Conservation (phyloP, 2,113 vertebrate genomes). For the Egretta garzetta region DNA sequence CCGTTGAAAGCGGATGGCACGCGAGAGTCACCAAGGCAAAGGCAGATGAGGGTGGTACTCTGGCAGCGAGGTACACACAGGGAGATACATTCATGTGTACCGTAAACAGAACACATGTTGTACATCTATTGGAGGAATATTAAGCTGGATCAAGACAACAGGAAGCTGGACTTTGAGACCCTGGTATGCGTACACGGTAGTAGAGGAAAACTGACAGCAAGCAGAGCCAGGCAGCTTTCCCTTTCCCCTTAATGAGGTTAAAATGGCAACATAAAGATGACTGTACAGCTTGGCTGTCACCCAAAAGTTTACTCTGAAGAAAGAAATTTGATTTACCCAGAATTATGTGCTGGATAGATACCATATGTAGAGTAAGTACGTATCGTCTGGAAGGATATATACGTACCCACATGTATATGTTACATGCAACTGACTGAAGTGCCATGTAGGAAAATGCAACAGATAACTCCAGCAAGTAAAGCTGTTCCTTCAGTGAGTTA, state of each 20-base stretch:
- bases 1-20: neutral
- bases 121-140: neutral
- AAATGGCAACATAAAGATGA: conserved; percentile 7
- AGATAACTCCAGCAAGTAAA: neutral
- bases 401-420: neutral
- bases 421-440: neutral
- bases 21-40: neutral
- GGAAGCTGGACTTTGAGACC: neutral
- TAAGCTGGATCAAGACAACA: neutral
- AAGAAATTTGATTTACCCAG: conserved; percentile 2
- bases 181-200: neutral
- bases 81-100: neutral
- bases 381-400: neutral
- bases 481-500: neutral
- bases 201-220: neutral
- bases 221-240: neutral
- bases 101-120: neutral
- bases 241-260: neutral
- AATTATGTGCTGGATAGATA: neutral
- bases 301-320: conserved; percentile 16
- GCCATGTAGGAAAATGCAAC: neutral
- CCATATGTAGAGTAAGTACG: neutral
- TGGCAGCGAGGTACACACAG: neutral
- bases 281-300: neutral
- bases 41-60: neutral